phyloP scores from a whole-genome alignment of 2,888 invertebrate genomes.

The Anticlea derivata region DNA sequence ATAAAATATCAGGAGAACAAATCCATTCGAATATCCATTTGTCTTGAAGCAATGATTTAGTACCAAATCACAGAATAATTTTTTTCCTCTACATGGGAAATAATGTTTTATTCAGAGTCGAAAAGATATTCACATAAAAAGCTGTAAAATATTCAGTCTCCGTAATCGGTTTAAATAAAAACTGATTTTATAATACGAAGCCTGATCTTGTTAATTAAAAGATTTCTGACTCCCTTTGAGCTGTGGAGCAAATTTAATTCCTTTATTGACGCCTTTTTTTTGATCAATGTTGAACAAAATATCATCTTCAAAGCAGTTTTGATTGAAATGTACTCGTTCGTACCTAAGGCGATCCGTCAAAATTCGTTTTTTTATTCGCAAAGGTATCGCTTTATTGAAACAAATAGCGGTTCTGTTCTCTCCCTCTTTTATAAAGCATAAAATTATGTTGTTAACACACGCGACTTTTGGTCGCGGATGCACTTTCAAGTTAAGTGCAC shows the following conservation, averaged over 20 bases:
- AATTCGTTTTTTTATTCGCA: not conserved
- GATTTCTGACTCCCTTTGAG: not conserved
- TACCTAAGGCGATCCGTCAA: too few relatives aligned
- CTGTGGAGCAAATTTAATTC: not conserved
- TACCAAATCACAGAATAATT: constrained; percentile 22
- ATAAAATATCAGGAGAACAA: constrained; percentile 9
- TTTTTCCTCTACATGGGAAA: constrained; percentile 18
- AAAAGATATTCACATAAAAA: constrained; percentile 18
- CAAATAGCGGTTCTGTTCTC: constrained; percentile 14
- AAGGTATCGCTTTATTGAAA: constrained; percentile 10
- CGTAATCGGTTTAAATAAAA: constrained; percentile 36
- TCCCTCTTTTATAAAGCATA: constrained; percentile 1
- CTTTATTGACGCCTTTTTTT: not conserved
- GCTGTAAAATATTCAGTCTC: constrained; percentile 20
- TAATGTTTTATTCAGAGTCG: constrained; percentile 22
- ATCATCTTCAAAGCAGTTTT: too few relatives aligned
- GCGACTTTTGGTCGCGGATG: not conserved
- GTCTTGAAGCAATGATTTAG: constrained; percentile 17
- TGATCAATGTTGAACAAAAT: too few relatives aligned
- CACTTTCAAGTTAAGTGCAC: not conserved
- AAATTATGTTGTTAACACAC: not conserved
- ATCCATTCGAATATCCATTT: constrained; percentile 12
- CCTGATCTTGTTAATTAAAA: too few relatives aligned
- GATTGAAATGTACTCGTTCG: too few relatives aligned
- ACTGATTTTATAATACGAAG: constrained; percentile 1